These are phyloP conservation scores for Cichlasoma orientale DNA, from an alignment of 2,797 vertebrate species.

Conservation along the genomic window DNA sequence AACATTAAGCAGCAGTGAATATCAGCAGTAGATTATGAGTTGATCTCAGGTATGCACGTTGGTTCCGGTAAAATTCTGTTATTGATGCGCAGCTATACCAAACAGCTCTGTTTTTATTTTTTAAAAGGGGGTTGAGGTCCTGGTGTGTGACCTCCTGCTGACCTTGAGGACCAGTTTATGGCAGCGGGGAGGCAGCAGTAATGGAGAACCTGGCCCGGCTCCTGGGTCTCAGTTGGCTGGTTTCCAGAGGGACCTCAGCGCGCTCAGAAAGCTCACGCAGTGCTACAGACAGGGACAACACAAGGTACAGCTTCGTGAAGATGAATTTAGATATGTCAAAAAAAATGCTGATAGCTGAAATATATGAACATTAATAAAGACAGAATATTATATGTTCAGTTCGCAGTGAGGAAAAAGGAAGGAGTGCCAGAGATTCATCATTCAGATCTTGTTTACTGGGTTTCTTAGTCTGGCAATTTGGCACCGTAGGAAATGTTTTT, in stretches of 20 bases:
- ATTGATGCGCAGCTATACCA: background rate
- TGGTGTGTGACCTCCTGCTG: conserved; percentile 93
- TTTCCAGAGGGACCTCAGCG: conserved; percentile 95
- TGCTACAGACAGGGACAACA: conserved; percentile 91
- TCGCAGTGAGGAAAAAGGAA: too few species aligned
- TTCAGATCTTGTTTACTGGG: background rate
- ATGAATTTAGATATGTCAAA: background rate
- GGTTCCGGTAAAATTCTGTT: background rate
- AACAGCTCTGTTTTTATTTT: background rate
- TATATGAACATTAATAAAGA: background rate
- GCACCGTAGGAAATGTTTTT: background rate
- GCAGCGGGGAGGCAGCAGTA: conserved; percentile 85
- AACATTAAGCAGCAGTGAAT: background rate
- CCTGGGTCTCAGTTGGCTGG: conserved; percentile 89
- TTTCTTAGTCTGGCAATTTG: background rate
- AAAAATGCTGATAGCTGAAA: background rate
- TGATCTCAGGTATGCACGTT: background rate
- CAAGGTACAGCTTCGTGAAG: conserved; percentile 81
- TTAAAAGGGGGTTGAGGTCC: conserved; percentile 90
- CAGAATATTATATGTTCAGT: background rate
- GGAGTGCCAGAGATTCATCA: background rate
- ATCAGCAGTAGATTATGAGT: background rate
- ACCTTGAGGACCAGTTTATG: conserved; percentile 93
- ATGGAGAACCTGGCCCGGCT: conserved; percentile 90
- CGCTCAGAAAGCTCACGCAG: conserved; percentile 90